A percentile compares a stretch with the other conserved stretches of the same genome.
Evolutionary conservation across 1,140 invertebrate genomes (phyloP).

Genomic region (Procambarus clarkii): DNA sequence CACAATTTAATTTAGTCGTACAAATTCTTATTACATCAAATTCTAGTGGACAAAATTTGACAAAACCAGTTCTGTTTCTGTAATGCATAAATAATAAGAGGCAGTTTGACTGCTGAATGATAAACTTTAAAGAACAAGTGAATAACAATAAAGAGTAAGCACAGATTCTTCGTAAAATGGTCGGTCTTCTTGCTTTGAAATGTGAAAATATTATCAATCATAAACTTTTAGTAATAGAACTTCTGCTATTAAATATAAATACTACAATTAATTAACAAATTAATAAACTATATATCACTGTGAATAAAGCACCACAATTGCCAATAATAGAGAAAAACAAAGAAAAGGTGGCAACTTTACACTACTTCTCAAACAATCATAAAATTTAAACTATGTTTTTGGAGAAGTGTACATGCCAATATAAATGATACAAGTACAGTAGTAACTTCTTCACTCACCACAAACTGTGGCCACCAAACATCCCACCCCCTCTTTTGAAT

Average conservation of each 20-base stretch:
- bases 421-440: background rate
- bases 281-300: background rate
- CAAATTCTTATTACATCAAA: background rate
- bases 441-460: background rate
- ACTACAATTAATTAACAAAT: background rate
- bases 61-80: no score
- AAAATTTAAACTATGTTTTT: background rate
- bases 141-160: background rate
- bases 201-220: background rate
- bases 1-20: background rate
- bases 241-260: background rate
- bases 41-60: background rate
- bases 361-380: background rate
- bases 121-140: background rate
- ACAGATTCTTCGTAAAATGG: background rate
- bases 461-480: background rate
- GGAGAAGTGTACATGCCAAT: background rate
- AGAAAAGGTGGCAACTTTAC: background rate
- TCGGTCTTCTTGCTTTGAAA: background rate
- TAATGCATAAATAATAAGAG: background rate
- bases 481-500: background rate
- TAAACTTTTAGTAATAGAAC: background rate
- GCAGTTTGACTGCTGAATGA: background rate
- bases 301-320: background rate
- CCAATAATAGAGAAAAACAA: background rate